These are phyloP conservation scores for Lottia scabra DNA, from an alignment of 2,888 invertebrate species.

Conservation along the genomic window DNA sequence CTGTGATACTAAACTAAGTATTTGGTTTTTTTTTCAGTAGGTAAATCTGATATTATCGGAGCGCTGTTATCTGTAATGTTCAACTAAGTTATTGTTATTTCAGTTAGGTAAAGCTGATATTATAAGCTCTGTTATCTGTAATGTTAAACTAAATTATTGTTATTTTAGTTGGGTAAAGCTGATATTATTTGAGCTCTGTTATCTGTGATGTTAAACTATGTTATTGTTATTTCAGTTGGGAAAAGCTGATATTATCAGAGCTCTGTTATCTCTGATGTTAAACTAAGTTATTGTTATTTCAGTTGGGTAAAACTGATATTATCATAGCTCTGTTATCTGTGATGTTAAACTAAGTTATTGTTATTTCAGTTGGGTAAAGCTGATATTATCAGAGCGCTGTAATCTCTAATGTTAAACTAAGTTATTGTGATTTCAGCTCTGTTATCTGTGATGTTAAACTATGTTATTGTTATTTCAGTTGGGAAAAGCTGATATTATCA, in stretches of 20 bases:
- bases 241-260: slow-evolving; percentile 74
- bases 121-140: slow-evolving; percentile 72
- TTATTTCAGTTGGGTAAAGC: slow-evolving; percentile 74
- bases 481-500: slow-evolving; percentile 74
- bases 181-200: slow-evolving; percentile 75
- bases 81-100: slow-evolving; percentile 72
- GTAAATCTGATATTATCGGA: too few species aligned
- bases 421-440: slow-evolving; percentile 70
- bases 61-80: not conserved
- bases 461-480: slow-evolving; percentile 62
- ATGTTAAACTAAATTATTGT: not conserved
- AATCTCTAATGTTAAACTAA: slow-evolving; percentile 63
- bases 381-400: too few species aligned
- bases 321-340: slow-evolving; percentile 74
- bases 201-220: slow-evolving; percentile 52
- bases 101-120: slow-evolving; percentile 74
- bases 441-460: slow-evolving; percentile 64
- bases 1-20: too few species aligned
- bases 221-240: slow-evolving; percentile 67
- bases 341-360: slow-evolving; percentile 68
- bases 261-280: slow-evolving; percentile 70
- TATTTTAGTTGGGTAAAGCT: slow-evolving; percentile 71
- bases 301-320: slow-evolving; percentile 74
- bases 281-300: slow-evolving; percentile 20
- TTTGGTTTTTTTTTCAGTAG: too few species aligned